Base-by-base conservation (phyloP, 2,888 invertebrate species). In the Patella pellucida region DNA sequence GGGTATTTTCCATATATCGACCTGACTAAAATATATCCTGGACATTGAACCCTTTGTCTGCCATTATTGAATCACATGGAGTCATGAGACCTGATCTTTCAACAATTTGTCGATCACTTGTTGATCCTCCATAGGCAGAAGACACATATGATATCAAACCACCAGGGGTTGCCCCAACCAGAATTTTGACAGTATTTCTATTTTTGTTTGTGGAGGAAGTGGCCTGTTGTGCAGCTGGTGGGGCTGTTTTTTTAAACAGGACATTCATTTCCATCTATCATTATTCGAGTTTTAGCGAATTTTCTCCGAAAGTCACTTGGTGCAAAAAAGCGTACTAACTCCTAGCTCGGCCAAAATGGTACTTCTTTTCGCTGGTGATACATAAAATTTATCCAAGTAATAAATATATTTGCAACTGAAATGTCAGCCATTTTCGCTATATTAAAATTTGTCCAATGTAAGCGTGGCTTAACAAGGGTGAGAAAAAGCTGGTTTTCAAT, bases 181-280 rank as follows among this genome's bases (percentile, higher is more conserved):
- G 52, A 41, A 69, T 41, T 51, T 77, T 79, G 3, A 77, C 73
- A 19, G 77, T 77, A 67, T 77, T 79, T 11, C 67, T 62, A 31
- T 75, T 74, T 52, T 72, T 69, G n/a, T 72, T 69, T 4, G 78
- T 78, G 15, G 50, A 15, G n/a, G 3, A 62, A 2, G 62, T 62
- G n/a, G 62, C 62, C 12, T 62, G 62, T 19, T 62, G 62, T n/a
- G 15, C 15, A 11, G 15, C 19, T 62, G 62, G 62, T 19, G 15
- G 14, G 15, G 72, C 75, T 62, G 80, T 77, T 69, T 82, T 83
- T 67, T 80, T 77, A 16, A n/a, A 82, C 72, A 7, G 83, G 81
- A 71, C 72, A 76, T 74, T 83, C 81, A n/a, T 81, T 83, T 41
- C 83, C 84, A 81, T 85, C 82, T 19, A 85, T 67, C 56, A 85